Conservation (phyloP, 37 sponge, comb jelly and placozoan species). For the Oopsacas minuta region DNA sequence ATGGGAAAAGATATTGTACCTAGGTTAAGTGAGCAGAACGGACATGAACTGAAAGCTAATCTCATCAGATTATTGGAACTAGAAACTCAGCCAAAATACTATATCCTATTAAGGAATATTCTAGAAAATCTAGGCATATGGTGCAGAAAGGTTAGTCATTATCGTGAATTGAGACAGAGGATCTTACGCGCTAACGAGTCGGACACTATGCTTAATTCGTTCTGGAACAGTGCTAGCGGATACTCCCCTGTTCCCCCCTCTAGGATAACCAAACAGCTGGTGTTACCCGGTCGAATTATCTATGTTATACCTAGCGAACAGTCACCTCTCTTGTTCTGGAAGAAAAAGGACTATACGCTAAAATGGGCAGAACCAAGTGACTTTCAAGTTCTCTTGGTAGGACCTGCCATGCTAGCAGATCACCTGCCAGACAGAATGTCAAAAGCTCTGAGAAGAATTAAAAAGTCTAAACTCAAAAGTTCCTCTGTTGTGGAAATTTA, state of each 20-base stretch:
- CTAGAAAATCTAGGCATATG: constrained; percentile 44
- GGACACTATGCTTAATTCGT: not conserved
- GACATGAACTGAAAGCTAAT: constrained; percentile 44
- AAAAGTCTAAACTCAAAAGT: not conserved
- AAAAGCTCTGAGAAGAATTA: constrained; percentile 35
- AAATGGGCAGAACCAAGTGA: constrained; percentile 35
- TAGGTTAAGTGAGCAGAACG: constrained; percentile 46
- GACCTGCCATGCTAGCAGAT: constrained; percentile 61
- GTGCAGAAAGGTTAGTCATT: constrained; percentile 29
- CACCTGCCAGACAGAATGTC: constrained; percentile 50
- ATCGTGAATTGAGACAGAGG: not conserved
- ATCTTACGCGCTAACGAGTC: not conserved
- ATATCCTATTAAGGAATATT: constrained; percentile 49
- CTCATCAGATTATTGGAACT: constrained; percentile 37
- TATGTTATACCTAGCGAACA: constrained; percentile 33
- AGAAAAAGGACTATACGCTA: constrained; percentile 26
- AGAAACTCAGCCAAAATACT: constrained; percentile 63
- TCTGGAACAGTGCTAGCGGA: not conserved
- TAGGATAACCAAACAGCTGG: constrained; percentile 27
- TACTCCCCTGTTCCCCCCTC: not conserved
- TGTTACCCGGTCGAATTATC: constrained; percentile 55
- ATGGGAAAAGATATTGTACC: constrained; percentile 66
- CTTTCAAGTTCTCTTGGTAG: constrained; percentile 37
- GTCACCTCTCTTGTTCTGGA: constrained; percentile 23
- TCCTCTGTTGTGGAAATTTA: not conserved